Base-by-base conservation (phyloP, 2,888 invertebrate species). In the Cephonodes hylas region DNA sequence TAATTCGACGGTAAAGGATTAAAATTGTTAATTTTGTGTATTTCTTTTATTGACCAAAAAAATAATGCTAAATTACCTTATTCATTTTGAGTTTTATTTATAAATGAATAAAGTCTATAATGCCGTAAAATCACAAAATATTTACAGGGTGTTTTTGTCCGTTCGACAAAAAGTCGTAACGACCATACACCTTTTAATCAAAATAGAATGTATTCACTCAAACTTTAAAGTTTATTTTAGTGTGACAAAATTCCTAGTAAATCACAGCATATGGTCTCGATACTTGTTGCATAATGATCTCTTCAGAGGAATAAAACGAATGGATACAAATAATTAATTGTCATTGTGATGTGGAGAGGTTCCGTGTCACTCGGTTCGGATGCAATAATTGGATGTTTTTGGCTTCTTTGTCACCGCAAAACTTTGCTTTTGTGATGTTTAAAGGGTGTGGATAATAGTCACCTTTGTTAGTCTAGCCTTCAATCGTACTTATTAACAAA, bases 281-380 rank as follows among this genome's bases (percentile, higher is more conserved):
- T 61, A 46, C 58, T 58, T 45, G 34, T 38, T 34, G 38, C 25
- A 20, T 58, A 58, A 58, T 53, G 31, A 53, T n/a, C 38, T 38
- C 18, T 31, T 15, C 15, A 48, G 27, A 31, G 31, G 10, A 18
- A 31, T 31, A 53, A 27, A 48, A n/a, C 25, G 27, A 27, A 53
- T 53, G 53, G 27, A 53, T 53, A 27, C 53, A 53, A 53, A 27
- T 27, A 48, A 59, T 59, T 44, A 61, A 61, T 45, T 61, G 58
- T 61, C 61, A 61, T 58, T 58, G 60, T 60, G 42, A 46, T 25
- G 27, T 48, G 25, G 18, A 53, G 53, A 31, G 53, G 15, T 44
- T 44, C n/a, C 38, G 20, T 53, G 53, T 53, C 27, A 31, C 27
- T 31, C 18, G 53, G 27, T 31, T 53, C 10, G 53, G 18, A 18